These are phyloP conservation scores for Drosophila atroscutellata DNA, from an alignment of 2,888 invertebrate species.

Conservation along the genomic window DNA sequence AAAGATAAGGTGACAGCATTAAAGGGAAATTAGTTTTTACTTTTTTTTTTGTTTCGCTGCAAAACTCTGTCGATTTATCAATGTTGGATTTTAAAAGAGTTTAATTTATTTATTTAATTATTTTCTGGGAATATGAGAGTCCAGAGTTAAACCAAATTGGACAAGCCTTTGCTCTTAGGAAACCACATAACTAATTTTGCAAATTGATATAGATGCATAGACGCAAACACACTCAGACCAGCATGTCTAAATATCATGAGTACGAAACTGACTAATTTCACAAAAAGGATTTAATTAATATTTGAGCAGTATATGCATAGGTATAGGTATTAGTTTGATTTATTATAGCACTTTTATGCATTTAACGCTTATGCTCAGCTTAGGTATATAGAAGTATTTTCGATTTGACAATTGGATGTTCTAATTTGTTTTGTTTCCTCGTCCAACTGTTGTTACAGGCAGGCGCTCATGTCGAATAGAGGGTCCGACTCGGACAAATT, in stretches of 20 bases:
- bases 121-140: background rate
- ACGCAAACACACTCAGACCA: background rate
- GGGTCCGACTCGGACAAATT: constrained; percentile 85
- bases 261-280: background rate
- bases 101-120: background rate
- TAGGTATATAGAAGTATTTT: background rate
- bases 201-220: background rate
- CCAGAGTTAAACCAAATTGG: background rate
- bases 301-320: background rate
- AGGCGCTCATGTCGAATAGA: constrained; percentile 87
- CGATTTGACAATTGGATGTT: constrained; percentile 80
- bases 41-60: background rate
- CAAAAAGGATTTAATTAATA: background rate
- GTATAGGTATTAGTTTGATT: background rate
- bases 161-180: background rate
- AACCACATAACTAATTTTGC: background rate
- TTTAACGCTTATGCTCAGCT: background rate
- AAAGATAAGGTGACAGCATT: background rate
- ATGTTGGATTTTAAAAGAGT: background rate
- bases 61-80: background rate
- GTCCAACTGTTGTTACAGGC: constrained; percentile 88
- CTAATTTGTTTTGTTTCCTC: constrained; percentile 83
- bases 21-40: background rate
- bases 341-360: background rate
- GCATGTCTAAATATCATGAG: background rate